These are phyloP conservation scores for Macropis europaea DNA, from an alignment of 2,888 invertebrate genomes.

Conservation along the genomic window DNA sequence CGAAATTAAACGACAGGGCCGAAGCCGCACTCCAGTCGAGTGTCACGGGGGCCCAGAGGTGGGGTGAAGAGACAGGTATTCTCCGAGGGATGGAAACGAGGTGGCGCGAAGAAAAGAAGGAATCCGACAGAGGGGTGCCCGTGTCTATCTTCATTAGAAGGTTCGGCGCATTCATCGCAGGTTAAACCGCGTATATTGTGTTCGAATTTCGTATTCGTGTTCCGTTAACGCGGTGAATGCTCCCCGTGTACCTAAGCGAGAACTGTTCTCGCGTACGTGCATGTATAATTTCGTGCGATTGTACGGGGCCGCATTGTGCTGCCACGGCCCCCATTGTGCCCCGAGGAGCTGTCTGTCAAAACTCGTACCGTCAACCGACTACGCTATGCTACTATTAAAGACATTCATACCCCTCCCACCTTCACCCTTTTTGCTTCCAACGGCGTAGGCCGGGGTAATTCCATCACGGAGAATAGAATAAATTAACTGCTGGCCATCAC, in stretches of 20 bases:
- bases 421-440: conserved; percentile 18
- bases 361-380: conserved; percentile 63
- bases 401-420: conserved; percentile 53
- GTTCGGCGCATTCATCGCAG: conserved; percentile 54
- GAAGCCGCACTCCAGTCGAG: conserved; percentile 36
- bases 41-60: conserved; percentile 32
- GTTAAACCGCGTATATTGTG: conserved; percentile 59
- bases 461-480: conserved; percentile 36
- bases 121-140: conserved; percentile 21
- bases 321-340: conserved; percentile 53
- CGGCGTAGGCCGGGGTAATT: conserved; percentile 10
- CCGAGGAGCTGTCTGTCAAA: conserved; percentile 70
- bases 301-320: conserved; percentile 47
- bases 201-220: conserved; percentile 53
- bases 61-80: conserved; percentile 16
- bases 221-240: conserved; percentile 47
- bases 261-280: conserved; percentile 56
- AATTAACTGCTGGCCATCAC: conserved; percentile 25
- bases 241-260: conserved; percentile 32
- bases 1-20: conserved; percentile 50
- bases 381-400: conserved; percentile 63
- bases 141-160: conserved; percentile 58
- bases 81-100: conserved; percentile 12
- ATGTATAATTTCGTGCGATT: conserved; percentile 58
- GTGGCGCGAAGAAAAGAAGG: not conserved